Base-by-base conservation (phyloP, 1,140 invertebrate species). In the Capitella teleta region DNA sequence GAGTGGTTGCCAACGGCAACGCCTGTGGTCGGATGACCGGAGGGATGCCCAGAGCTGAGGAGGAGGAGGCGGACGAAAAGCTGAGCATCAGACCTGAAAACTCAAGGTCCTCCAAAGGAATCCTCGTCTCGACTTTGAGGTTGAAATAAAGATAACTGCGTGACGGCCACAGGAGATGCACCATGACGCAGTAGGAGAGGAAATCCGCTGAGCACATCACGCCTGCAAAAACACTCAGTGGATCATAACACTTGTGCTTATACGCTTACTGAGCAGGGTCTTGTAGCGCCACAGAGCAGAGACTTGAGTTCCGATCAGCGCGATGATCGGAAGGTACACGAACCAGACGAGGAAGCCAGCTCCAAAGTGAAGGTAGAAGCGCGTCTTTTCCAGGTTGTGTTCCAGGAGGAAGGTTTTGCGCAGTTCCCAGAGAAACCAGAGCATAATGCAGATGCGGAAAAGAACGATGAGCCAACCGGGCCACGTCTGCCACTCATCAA, bases 291-390 rank as follows among this genome's bases (percentile, higher is more conserved):
- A 98, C 52, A 97, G 73, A 38, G 90, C 82, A 52, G 89, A 92
- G 37, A 97, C 83, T 74, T 93, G 87, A 48, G 93, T 76, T 26
- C 89, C 87, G 57, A 98, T 87, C 41, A 97, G 78, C 38, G 89
- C 91, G 56, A 96, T 82, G 34, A 95, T 84, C 6, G 92, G 91
- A 54, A 97, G 77, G 73, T 97, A 96, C 56, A 96, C 89, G 63
- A 97, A 96, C 94, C 94, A 98, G 16, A 98, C 92, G 30, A 97
- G 76, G 57, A 90, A 92, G 21, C 90, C 94, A 30, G 93, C 93
- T 40, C 91, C 93, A 73, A 97, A 94, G 68, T 97, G 93, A 40
- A 95, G 79, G 37, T 93, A 81, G 72, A 95, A 97, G 64, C 90
- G 84, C 6, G 91, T 74, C 68, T 92, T 91, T 57, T 86, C 82